Percentiles rank a stretch among this genome's conserved stretches.
Evolutionary conservation across 1,140 invertebrate species (phyloP).

Genomic region (Tetramorium simillimum): DNA sequence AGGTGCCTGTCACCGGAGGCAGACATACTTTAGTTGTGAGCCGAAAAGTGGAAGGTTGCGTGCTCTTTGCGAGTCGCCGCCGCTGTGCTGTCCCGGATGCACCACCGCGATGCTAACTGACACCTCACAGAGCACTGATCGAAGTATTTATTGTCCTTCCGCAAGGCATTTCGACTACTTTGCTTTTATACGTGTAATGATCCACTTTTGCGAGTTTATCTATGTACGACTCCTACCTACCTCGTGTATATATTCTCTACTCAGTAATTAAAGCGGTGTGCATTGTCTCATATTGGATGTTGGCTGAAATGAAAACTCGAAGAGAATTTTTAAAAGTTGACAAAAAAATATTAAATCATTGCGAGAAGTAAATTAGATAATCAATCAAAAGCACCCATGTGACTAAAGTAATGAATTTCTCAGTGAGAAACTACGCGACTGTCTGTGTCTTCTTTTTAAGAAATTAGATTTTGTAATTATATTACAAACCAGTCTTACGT

Average conservation of each 20-base stretch:
- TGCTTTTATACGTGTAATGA: constrained; percentile 79
- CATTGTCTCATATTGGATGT: constrained; percentile 23
- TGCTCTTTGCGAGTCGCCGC: constrained; percentile 81
- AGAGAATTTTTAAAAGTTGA: not conserved
- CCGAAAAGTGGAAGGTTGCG: constrained; percentile 75
- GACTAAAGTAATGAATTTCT: not conserved
- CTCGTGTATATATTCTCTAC: not conserved
- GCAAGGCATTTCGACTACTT: constrained; percentile 40
- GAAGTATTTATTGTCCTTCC: constrained; percentile 84
- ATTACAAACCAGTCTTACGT: not conserved
- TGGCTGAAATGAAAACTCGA: not conserved
- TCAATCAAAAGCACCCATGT: no score
- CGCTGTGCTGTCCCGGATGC: constrained; percentile 72
- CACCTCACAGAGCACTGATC: constrained; percentile 83
- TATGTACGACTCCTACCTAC: constrained; percentile 42
- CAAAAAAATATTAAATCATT: no score
- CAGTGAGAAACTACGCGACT: not conserved
- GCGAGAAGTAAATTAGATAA: no score
- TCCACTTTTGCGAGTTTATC: constrained; percentile 78
- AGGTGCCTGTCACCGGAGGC: constrained; percentile 82
- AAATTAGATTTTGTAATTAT: constrained; percentile 15
- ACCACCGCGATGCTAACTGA: constrained; percentile 82
- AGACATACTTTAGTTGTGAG: constrained; percentile 80
- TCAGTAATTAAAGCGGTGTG: constrained; percentile 17
- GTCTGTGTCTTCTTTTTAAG: not conserved